Evolutionary conservation across 2,797 vertebrate genomes (phyloP), one percentile per base, ranked within the genome.

Genomic region (Sebastes hubbsi): DNA sequence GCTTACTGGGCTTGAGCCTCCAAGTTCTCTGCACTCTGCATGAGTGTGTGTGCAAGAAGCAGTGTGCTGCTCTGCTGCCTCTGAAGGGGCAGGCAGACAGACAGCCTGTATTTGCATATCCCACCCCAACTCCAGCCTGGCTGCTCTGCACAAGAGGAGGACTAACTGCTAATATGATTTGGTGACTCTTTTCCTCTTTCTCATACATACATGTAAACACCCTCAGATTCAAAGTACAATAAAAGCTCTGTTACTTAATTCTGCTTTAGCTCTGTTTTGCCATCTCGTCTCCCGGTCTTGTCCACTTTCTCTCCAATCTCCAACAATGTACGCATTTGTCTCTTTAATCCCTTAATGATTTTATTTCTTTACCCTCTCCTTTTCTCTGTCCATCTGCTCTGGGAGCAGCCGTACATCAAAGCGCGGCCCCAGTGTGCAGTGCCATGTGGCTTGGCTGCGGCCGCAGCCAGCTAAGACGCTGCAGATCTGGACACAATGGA

Each of bases 21-120:
- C 71, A 60, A 88, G 87, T 86, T 84, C 85, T 88, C 87, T 82
- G 87, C 87, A 71, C 84, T 80, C 82, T n/a, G 60, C 8, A 34
- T 6, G 62, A 24, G 62, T 85, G 89, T 88, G 87, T 89, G 88
- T 72, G 87, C 59, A 84, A 84, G 81, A 78, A 85, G 89, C 89
- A 85, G 85, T 61, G 78, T 85, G 87, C 83, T 85, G 87, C 87
- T 88, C 87, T 77, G 77, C 88, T 89, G 91, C 87, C 90, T 90
- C 90, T 80, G 89, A 93, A 92, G 93, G 94, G 95, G 95, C 93
- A 83, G 94, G 92, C 94, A 88, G 88, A 91, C 81, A 82, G 77
- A 80, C 87, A 46, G 38, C 62, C 71, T 29, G 34, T 11, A 95
- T 96, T 96, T 95, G 92, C 95, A 96, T 95, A 93, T 91, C 92